Evolutionary conservation across 2,113 vertebrate genomes (phyloP).

Genomic region (Triplophysa tibetana): DNA sequence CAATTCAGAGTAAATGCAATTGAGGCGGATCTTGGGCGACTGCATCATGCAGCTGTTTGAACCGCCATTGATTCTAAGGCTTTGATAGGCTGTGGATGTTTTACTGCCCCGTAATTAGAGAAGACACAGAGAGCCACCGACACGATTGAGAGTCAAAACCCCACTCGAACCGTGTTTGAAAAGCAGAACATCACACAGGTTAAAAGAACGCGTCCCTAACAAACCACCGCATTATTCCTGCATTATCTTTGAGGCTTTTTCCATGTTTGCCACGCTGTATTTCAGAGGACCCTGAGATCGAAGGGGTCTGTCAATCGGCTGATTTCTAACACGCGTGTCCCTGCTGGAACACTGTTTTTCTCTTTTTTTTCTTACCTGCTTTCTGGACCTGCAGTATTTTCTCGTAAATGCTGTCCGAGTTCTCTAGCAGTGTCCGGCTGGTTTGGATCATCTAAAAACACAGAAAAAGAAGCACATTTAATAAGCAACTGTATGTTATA

Average conservation of each 20-base stretch:
- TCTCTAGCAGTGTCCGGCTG: constrained; percentile 86
- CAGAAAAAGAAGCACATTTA: constrained; percentile 32
- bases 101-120: constrained; percentile 44
- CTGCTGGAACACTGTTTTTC: background rate
- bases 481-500: constrained; percentile 20
- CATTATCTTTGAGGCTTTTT: constrained; percentile 18
- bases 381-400: constrained; percentile 91
- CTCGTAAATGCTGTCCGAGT: constrained; percentile 84
- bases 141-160: constrained; percentile 39
- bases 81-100: constrained; percentile 45
- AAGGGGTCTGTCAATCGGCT: background rate
- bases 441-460: constrained; percentile 90
- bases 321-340: constrained; percentile 21
- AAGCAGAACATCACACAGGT: constrained; percentile 47
- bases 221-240: constrained; percentile 36
- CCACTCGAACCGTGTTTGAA: constrained; percentile 39
- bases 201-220: constrained; percentile 40
- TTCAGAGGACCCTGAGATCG: constrained; percentile 34
- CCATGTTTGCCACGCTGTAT: constrained; percentile 7
- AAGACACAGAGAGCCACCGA: constrained; percentile 22
- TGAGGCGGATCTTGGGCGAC: constrained; percentile 39
- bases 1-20: background rate
- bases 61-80: constrained; percentile 9
- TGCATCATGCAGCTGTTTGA: constrained; percentile 27
- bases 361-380: constrained; percentile 68